A percentile compares a stretch with the other conserved stretches of the same genome.
These are phyloP conservation scores for Antedon mediterranea DNA, from an alignment of 53 echinoderm and acorn worm species.

Conservation along the genomic window DNA sequence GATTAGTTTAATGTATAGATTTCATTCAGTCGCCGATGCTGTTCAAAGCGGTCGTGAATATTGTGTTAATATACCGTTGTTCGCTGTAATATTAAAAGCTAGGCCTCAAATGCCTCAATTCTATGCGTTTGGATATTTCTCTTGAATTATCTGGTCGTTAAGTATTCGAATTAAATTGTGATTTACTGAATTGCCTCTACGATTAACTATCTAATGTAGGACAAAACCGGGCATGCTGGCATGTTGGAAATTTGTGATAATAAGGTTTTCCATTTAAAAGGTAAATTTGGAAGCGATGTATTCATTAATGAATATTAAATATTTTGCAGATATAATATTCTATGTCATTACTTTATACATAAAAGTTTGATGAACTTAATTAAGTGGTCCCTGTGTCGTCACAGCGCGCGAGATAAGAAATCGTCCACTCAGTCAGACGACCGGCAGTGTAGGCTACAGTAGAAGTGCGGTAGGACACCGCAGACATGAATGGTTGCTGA, in stretches of 20 bases:
- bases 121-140: not conserved
- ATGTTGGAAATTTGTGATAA: not conserved
- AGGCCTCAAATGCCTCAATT: not conserved
- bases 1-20: not conserved
- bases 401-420: not conserved
- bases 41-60: not conserved
- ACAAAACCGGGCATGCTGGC: too few species aligned
- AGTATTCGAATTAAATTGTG: not conserved
- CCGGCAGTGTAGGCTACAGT: too few species aligned
- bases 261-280: not conserved
- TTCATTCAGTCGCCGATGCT: not conserved
- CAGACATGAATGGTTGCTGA: too few species aligned
- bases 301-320: not conserved
- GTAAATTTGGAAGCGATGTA: not conserved
- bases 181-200: not conserved
- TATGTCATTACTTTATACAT: not conserved
- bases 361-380: not conserved
- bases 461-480: too few species aligned
- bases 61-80: not conserved
- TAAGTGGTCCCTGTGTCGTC: not conserved
- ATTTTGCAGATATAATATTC: not conserved
- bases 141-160: not conserved
- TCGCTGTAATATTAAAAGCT: not conserved
- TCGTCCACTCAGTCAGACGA: too few species aligned
- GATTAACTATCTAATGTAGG: too few species aligned